Percentiles rank a stretch among this genome's conserved stretches.
These are phyloP conservation scores for Lepidostoma basale DNA, from an alignment of 1,140 invertebrate species.

Conservation along the genomic window DNA sequence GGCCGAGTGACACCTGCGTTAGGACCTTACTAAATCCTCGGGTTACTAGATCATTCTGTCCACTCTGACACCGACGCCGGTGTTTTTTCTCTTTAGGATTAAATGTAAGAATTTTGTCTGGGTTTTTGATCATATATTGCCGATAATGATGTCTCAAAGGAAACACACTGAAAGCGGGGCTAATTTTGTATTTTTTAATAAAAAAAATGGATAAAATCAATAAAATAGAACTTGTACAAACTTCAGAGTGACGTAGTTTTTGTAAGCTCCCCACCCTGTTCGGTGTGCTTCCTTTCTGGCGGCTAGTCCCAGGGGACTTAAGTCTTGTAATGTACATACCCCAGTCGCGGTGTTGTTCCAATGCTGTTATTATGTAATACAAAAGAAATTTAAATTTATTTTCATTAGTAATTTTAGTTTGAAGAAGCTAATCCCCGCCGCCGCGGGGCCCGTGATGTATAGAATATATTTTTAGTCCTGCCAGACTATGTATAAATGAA, in stretches of 20 bases:
- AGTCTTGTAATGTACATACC: no score
- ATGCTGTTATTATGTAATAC: no score
- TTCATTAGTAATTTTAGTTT: no score
- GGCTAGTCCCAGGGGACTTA: neutral
- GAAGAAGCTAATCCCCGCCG: no score
- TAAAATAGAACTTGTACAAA: conserved; percentile 26
- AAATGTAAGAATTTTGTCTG: conserved; percentile 5
- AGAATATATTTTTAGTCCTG: conserved; percentile 25
- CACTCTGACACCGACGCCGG: neutral
- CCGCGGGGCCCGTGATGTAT: no score
- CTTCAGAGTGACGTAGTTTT: conserved; percentile 26
- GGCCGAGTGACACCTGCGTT: conserved; percentile 62
- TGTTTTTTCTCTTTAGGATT: neutral
- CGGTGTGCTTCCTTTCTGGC: conserved; percentile 22
- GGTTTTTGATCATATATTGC: conserved; percentile 16
- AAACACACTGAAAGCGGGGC: conserved; percentile 22
- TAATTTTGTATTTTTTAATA: conserved; percentile 33
- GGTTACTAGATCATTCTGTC: conserved; percentile 13
- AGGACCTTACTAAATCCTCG: neutral
- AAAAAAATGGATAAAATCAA: conserved; percentile 14
- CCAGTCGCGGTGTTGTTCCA: no score
- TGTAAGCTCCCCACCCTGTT: conserved; percentile 14
- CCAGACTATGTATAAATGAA: conserved; percentile 16
- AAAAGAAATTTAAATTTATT: no score
- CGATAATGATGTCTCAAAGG: conserved; percentile 16